Base-by-base conservation (phyloP, 2,888 invertebrate genomes). In the Brenthis hecate region DNA sequence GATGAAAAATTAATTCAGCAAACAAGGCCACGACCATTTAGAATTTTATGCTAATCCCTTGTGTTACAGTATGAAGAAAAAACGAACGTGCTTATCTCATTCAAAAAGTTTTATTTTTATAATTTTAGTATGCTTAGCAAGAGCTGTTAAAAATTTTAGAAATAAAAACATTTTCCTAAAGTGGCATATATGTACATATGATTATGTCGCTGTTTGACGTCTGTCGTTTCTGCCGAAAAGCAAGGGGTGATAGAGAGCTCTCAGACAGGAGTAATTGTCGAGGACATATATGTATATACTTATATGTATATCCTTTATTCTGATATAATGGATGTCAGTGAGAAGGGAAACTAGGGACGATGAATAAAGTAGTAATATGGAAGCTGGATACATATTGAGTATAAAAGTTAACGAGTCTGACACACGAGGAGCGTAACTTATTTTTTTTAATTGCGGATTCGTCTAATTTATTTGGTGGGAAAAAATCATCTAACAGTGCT, bases 191-290 rank as follows among this genome's bases (percentile, higher is more conserved):
- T 19, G 6, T 61, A n/a, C 16, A 36, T 53, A 36, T 51, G 5
- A 36, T 62, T 62, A 43, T 62, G 53, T 62, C 16, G 51, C 43
- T 67, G 61, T 67, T 67, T 67, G 61, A 61, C 51, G 66, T 67
- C 66, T 67, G 66, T 61, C 56, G 36, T 66, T 66, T 55, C 50
- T 61, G 66, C 66, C 66, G 61, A 66, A 66, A 66, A 47, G 66
- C 55, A 66, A 66, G 66, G 66, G 66, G 66, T 66, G 66, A 66
- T 61, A 56, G 60, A 61, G 61, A 23, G 61, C 61, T 50, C 61
- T 66, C 66, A 66, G 66, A 61, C 61, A 28, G 48, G 61, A 66
- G 66, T 66, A 61, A 66, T 66, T 66, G 66, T 66, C 55, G 50
- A 66, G 66, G 19, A 23, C 23, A 19, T 19, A 19, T 19, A 19